phyloP scores from a whole-genome alignment of 2,113 vertebrate genomes.

The Accipiter virgatus region DNA sequence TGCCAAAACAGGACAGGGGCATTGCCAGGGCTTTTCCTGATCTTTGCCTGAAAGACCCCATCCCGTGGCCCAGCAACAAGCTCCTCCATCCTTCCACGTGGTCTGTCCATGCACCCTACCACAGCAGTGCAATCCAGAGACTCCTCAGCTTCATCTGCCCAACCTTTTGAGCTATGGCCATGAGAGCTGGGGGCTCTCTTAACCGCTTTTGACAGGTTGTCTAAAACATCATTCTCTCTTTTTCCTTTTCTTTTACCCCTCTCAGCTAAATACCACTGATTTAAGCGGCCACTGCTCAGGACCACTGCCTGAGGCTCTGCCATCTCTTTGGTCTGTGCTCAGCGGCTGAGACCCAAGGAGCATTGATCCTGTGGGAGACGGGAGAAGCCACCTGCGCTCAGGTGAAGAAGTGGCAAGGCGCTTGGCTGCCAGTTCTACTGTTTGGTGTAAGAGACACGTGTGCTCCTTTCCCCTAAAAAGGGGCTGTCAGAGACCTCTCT shows the following conservation, averaged over 20 bases:
- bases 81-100: neutral
- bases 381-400: neutral
- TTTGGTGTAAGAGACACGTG: neutral
- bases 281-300: neutral
- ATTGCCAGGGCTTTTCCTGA: neutral
- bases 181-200: neutral
- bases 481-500: neutral
- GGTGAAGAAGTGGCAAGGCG: neutral
- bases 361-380: neutral
- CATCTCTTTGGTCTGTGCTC: neutral
- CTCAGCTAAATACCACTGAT: neutral
- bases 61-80: neutral
- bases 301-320: neutral
- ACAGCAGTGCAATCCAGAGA: neutral
- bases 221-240: neutral
- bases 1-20: neutral
- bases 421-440: neutral
- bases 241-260: neutral
- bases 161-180: neutral
- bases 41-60: too few species aligned
- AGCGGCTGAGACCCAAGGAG: neutral
- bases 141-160: neutral
- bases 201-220: neutral
- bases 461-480: neutral
- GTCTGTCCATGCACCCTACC: accelerated